These are phyloP conservation scores for Peromyscus californicus DNA, from an alignment of 2,113 vertebrate genomes.

Conservation along the genomic window DNA sequence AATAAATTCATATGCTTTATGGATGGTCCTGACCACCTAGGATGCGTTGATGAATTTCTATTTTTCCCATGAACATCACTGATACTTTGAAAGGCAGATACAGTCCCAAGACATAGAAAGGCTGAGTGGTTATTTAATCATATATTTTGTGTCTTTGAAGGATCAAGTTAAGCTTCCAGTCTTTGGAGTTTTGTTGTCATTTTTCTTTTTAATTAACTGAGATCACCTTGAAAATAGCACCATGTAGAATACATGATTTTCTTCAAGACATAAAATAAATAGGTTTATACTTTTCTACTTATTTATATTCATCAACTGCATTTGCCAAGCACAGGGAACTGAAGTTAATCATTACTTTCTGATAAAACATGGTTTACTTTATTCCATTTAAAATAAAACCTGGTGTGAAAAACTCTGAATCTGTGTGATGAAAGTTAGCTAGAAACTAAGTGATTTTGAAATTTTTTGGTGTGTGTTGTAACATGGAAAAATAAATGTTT, in stretches of 20 bases:
- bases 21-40: background rate
- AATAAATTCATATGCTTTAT: background rate
- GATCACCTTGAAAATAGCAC: conserved; percentile 70
- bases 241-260: conserved; percentile 77
- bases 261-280: conserved; percentile 78
- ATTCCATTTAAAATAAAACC: conserved; percentile 76
- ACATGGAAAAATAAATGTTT: background rate
- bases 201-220: conserved; percentile 81
- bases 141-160: conserved; percentile 69
- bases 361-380: conserved; percentile 75
- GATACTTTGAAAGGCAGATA: conserved; percentile 17
- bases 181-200: background rate
- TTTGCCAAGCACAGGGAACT: conserved; percentile 69
- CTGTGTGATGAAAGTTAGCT: conserved; percentile 83
- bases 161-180: conserved; percentile 76
- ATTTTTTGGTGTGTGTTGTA: conserved; percentile 18
- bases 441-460: conserved; percentile 75
- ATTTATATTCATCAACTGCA: conserved; percentile 85
- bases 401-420: conserved; percentile 83
- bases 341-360: conserved; percentile 71
- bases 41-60: background rate
- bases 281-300: conserved; percentile 78
- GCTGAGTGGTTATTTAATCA: conserved; percentile 76
- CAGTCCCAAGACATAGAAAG: conserved; percentile 56
- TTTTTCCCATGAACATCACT: conserved; percentile 17